Evolutionary conservation across 2,888 invertebrate genomes (phyloP), one percentile per base, ranked within the genome.

Genomic region (Macrosiphum euphorbiae): DNA sequence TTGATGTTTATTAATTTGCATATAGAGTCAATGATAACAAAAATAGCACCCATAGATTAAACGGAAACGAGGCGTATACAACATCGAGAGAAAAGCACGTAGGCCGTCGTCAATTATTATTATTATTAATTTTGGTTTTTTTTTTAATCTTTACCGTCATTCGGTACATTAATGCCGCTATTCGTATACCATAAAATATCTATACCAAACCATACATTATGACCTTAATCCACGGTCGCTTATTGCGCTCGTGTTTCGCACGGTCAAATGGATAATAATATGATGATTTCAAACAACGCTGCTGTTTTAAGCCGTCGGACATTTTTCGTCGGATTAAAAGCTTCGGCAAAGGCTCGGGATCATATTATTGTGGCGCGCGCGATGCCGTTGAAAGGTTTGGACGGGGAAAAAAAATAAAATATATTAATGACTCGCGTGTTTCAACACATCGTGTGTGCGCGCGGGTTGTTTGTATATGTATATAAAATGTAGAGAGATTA

Each of bases 251-350:
- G 35, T 55, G 55, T 44, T 58, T 28, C 24, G 50, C 35, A 88
- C 58, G 85, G 85, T 47, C 89, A 84, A 61, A 90, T 55, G 41
- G 44, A 93, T 44, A 44, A 4, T 44, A 44, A 44, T 89, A 58
- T 58, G 35, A 88, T 92, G 35, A 88, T 92, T 61, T 78, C 41
- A 84, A 78, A 89, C 86, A 92, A 87, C 88, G 88, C n/a, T 35
- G 88, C n/a, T 35, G n/a, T 92, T 88, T 67, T 93, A 93, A 90
- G 90, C 93, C 93, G 16, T 5, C 55, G 84, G 92, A 84, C 41
- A 78, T 92, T 55, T 78, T 88, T 88, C n/a, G 92, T 11, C 78
- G 90, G 88, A 90, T 89, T 93, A 93, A 93, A 93, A 93, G 93
- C 93, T 85, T 35, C 55, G 61, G n/a, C 61, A 13, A 2, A 4